Conservation (phyloP, 2,797 vertebrate species). For the Cyclura pinguis region DNA sequence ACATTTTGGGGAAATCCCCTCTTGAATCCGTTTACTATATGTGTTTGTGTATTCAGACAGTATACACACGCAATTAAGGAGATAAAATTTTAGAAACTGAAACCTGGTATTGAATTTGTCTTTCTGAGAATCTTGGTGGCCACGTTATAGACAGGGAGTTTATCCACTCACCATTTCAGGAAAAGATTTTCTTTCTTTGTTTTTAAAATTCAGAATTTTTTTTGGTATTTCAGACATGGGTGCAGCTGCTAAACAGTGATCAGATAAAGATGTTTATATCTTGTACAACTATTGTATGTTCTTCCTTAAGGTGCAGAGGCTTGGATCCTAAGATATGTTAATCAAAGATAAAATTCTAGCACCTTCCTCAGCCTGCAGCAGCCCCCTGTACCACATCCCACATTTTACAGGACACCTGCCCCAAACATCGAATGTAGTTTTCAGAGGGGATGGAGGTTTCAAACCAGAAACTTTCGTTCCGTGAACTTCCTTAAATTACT, state of each 20-base stretch:
- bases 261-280: not conserved
- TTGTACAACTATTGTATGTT: not conserved
- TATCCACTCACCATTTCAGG: not conserved
- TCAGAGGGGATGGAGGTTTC: not conserved
- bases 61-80: not conserved
- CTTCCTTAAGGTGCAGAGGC: not conserved
- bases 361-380: not conserved
- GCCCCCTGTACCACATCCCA: not conserved
- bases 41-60: not conserved
- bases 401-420: not conserved
- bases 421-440: not conserved
- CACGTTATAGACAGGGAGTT: not conserved
- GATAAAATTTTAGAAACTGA: not conserved
- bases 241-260: not conserved
- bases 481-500: not conserved
- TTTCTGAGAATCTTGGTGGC: not conserved
- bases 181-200: not conserved
- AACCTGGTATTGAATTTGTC: not conserved
- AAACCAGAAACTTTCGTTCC: not conserved
- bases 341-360: not conserved
- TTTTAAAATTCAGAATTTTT: not conserved
- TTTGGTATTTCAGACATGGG: not conserved
- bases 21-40: not conserved
- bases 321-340: not conserved
- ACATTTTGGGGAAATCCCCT: no score